Base-by-base conservation (phyloP, 2,113 vertebrate species). In the Nansenia antarctica region DNA sequence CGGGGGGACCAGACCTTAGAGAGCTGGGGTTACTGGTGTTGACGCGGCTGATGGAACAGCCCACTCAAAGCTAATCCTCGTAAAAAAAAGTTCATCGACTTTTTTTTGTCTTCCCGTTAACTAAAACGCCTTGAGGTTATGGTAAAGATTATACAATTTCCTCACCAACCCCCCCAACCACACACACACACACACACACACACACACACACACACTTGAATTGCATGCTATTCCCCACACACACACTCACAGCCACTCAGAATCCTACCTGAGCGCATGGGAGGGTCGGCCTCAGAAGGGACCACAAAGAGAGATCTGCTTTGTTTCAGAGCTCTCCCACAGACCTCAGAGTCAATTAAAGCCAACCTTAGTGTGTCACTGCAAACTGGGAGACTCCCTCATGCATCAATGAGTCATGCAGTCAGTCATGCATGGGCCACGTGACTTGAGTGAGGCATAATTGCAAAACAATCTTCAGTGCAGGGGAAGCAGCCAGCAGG, bases 351-450 rank as follows among this genome's bases (percentile, higher is more conserved):
- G n/a, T n/a, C n/a, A n/a, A n/a, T n/a, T n/a, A n/a, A n/a, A n/a
- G n/a, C n/a, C n/a, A n/a, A n/a, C n/a, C n/a, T n/a, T n/a, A n/a
- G n/a, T n/a, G n/a, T n/a, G n/a, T n/a, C n/a, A n/a, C n/a, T n/a
- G n/a, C n/a, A n/a, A n/a, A n/a, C 95, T 93, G 95, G 94, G 94
- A 94, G 85, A 85, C 61, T 60, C n/a, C 54, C 71, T 85, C 94
- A 95, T 94, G 95, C 95, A 94, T 88, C 75, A 95, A 96, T 96
- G 94, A 94, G 42, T 47, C 3, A 83, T 84, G 30, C 80, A 79
- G 73, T 73, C 52, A 29, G 70, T n/a, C n/a, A n/a, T n/a, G n/a
- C n/a, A n/a, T n/a, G n/a, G n/a, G n/a, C n/a, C n/a, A n/a, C n/a
- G 79, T 85, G 73, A 88, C 57, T 47, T 52, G 57, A 60, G 69